These are phyloP conservation scores for Mesocentrotus franciscanus DNA, from an alignment of 53 echinoderm and acorn worm genomes.

Conservation along the genomic window DNA sequence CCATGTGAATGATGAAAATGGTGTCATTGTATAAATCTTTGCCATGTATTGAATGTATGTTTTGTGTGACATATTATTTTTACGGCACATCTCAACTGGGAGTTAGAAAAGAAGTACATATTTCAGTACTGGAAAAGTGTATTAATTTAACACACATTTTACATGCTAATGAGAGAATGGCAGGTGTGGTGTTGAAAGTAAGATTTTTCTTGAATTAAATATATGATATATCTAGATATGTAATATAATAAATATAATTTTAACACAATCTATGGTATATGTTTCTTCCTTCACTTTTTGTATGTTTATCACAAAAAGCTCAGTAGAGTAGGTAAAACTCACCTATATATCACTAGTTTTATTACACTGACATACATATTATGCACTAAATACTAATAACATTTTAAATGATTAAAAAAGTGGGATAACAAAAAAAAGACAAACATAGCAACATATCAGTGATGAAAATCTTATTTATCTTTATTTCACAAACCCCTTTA, in stretches of 20 bases:
- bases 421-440: background rate
- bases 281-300: background rate
- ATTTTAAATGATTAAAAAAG: too few relatives aligned
- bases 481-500: background rate
- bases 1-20: background rate
- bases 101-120: background rate
- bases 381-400: too few relatives aligned
- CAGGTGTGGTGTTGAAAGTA: background rate
- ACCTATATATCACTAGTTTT: too few relatives aligned
- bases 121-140: conserved; percentile 23
- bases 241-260: conserved; percentile 44
- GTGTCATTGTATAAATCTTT: background rate
- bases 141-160: background rate
- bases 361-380: too few relatives aligned
- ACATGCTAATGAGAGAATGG: conserved; percentile 1
- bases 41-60: background rate
- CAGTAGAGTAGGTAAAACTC: too few relatives aligned
- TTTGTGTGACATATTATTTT: background rate
- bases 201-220: background rate
- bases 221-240: conserved; percentile 27
- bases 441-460: background rate
- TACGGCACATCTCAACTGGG: background rate
- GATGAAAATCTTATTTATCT: background rate
- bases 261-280: background rate
- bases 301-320: too few relatives aligned